Evolutionary conservation across 2,888 invertebrate species (phyloP), one percentile per base, ranked within the genome.

Genomic region (Beris chalybata): DNA sequence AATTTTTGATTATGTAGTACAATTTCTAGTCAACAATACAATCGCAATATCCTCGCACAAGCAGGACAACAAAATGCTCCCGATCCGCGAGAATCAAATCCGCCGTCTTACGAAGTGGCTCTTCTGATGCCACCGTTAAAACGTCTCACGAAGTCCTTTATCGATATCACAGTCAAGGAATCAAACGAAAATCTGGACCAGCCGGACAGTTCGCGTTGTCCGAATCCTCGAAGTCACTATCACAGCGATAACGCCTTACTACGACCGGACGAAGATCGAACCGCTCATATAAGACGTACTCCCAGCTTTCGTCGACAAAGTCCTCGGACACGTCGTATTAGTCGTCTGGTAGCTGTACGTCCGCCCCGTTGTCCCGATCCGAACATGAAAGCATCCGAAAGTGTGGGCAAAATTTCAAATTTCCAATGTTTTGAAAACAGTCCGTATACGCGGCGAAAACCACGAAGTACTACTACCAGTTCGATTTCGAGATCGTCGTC

Each of bases 71-170:
- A 83, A 61, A 89, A 86, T 74, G 86, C 88, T 29, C 86, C 89
- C 5, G 89, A 89, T 77, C 87, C 87, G 0, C 83, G 89, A 71
- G 90, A 90, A 78, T 83, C 88, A 38, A 84, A 86, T 67, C 88
- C 91, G 45, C 92, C 92, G 0, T 87, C 88, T 4, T 92, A 92
- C 74, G 88, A 87, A 73, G 91, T 91, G 80, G 92, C 91, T 43
- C 82, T 92, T 65, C 83, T 87, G 22, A 87, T 92, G 87, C 89
- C 90, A 2, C 86, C 88, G 74, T 74, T 89, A 47, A 87, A 86
- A 72, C 77, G 83, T 4, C 87, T 88, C 0, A 84, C 83, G 73
- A 84, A 85, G 72, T 87, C 87, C 0, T 77, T 81, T 76, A 47
- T 77, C 66, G 75, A 78, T 67, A 53, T 78, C 5, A 82, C 82